These are phyloP conservation scores for Pectinophora gossypiella DNA, from an alignment of 1,140 invertebrate species.

Conservation along the genomic window DNA sequence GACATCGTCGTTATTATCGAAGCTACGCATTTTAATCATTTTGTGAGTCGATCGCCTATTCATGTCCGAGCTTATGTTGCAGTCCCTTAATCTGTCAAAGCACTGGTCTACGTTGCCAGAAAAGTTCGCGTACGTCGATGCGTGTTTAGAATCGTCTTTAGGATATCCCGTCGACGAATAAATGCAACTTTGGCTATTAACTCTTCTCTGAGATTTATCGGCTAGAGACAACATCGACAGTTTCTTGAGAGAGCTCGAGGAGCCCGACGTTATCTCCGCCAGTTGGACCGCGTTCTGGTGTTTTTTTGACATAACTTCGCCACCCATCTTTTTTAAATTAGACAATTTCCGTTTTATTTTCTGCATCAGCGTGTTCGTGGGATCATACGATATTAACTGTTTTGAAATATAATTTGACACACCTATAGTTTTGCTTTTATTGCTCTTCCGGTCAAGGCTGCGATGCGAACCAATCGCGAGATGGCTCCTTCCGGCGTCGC, in stretches of 20 bases:
- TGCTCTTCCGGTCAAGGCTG: slow-evolving; percentile 68
- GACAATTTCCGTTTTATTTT: slow-evolving; percentile 73
- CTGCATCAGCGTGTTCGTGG: slow-evolving; percentile 63
- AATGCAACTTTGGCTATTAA: slow-evolving; percentile 62
- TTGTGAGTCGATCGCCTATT: slow-evolving; percentile 35
- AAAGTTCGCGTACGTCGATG: slow-evolving; percentile 61
- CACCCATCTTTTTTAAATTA: slow-evolving; percentile 69
- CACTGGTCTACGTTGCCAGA: slow-evolving; percentile 66
- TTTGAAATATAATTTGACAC: slow-evolving; percentile 70
- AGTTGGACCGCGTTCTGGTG: slow-evolving; percentile 64
- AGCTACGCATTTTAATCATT: slow-evolving; percentile 50
- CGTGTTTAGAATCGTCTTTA: slow-evolving; percentile 52
- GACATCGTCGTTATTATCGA: slow-evolving; percentile 52
- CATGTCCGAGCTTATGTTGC: slow-evolving; percentile 32
- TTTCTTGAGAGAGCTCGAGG: slow-evolving; percentile 58
- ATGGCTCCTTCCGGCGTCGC: slow-evolving; percentile 49
- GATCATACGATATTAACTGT: slow-evolving; percentile 67
- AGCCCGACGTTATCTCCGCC: slow-evolving; percentile 60
- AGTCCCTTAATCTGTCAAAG: slow-evolving; percentile 56
- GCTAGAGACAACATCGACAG: slow-evolving; percentile 62
- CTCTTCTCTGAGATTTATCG: slow-evolving; percentile 58
- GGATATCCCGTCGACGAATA: slow-evolving; percentile 55
- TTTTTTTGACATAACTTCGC: slow-evolving; percentile 64
- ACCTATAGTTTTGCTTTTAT: slow-evolving; percentile 64
- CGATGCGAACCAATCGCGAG: slow-evolving; percentile 55